phyloP scores from a whole-genome alignment of 2,888 invertebrate genomes.

The Nymphalis polychloros region DNA sequence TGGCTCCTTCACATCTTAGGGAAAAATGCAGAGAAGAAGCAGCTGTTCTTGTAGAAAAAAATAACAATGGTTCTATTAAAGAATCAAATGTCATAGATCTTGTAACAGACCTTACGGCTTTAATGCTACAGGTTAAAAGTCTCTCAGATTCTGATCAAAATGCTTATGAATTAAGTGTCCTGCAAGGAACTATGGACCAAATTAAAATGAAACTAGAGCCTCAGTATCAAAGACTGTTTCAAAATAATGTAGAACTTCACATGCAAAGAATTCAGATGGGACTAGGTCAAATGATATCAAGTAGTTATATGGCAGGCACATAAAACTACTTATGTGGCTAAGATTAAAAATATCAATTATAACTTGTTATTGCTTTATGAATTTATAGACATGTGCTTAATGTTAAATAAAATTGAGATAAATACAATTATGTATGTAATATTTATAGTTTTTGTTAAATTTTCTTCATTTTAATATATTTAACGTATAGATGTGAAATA shows the following conservation, averaged over 20 bases:
- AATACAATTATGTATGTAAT: constrained; percentile 28
- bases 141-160: constrained; percentile 90
- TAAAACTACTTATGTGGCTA: constrained; percentile 38
- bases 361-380: constrained; percentile 39
- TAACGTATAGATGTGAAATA: neutral
- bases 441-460: constrained; percentile 27
- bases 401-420: constrained; percentile 28
- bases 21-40: constrained; percentile 95
- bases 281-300: constrained; percentile 72
- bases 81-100: constrained; percentile 86
- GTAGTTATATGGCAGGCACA: constrained; percentile 55
- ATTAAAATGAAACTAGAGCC: constrained; percentile 90
- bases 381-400: constrained; percentile 36
- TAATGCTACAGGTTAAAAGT: constrained; percentile 93
- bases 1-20: constrained; percentile 92
- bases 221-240: constrained; percentile 88
- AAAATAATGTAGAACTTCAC: constrained; percentile 94
- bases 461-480: constrained; percentile 12
- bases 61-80: constrained; percentile 83
- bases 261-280: constrained; percentile 94
- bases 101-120: constrained; percentile 92
- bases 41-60: constrained; percentile 87
- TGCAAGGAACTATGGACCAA: constrained; percentile 95
- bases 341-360: constrained; percentile 36
- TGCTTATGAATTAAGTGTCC: constrained; percentile 93